A percentile compares a stretch with the other conserved stretches of the same genome.
phyloP scores from a whole-genome alignment of 2,797 vertebrate genomes.

The Danio jaintianensis region DNA sequence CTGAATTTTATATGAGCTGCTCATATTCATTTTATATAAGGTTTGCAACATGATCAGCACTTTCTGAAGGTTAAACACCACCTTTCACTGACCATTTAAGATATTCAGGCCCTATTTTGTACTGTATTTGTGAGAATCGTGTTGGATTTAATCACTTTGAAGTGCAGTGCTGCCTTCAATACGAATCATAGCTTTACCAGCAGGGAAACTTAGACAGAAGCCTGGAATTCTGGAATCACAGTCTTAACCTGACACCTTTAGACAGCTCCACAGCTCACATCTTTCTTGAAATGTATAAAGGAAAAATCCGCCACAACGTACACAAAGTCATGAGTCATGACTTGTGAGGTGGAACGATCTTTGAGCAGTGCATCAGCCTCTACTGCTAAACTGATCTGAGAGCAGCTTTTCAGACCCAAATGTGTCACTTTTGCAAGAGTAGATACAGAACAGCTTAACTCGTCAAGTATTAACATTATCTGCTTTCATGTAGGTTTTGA shows the following conservation, averaged over 20 bases:
- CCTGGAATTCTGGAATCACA: slow-evolving; percentile 11
- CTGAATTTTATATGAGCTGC: too few species aligned
- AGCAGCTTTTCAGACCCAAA: slow-evolving; percentile 1
- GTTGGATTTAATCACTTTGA: slow-evolving; percentile 11
- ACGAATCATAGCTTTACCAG: not conserved
- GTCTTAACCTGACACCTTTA: slow-evolving; percentile 26
- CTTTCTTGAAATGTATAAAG: not conserved
- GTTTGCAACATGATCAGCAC: not conserved
- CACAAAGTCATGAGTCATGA: slow-evolving; percentile 18
- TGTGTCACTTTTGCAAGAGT: not conserved
- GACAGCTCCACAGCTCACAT: slow-evolving; percentile 16
- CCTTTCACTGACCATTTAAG: slow-evolving; percentile 2
- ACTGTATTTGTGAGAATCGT: not conserved
- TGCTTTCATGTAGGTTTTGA: not conserved
- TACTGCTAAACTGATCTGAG: not conserved
- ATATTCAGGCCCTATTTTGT: not conserved
- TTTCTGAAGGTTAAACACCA: not conserved
- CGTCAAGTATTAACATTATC: not conserved
- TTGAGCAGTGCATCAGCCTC: slow-evolving; percentile 2
- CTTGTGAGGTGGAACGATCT: slow-evolving; percentile 8
- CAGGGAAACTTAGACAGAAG: slow-evolving; percentile 3
- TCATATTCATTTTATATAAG: slow-evolving; percentile 1
- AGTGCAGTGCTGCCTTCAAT: not conserved
- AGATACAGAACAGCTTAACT: not conserved
- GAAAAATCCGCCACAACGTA: not conserved